Evolutionary conservation across 2,113 vertebrate species (phyloP).

Genomic region (Alosa alosa): DNA sequence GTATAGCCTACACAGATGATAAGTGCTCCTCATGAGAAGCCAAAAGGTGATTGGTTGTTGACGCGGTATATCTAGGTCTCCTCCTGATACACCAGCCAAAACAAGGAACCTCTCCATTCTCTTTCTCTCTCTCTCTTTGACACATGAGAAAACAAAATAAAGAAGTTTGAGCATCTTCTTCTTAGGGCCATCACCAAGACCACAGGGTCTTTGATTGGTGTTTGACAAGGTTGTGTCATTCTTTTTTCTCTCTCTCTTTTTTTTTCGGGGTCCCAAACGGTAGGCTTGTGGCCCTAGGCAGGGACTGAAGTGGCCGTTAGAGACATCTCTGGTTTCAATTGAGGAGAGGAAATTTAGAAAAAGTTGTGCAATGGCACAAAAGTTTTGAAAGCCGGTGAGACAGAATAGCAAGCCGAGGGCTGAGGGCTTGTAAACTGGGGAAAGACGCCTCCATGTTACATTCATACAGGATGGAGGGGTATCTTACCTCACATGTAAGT

Average conservation of each 20-base stretch:
- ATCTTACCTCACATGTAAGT: slow-evolving; percentile 78
- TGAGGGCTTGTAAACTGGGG: slow-evolving; percentile 56
- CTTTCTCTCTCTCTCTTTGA: slow-evolving; percentile 59
- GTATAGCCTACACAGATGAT: background rate
- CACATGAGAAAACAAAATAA: slow-evolving; percentile 54
- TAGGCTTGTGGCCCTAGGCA: slow-evolving; percentile 39
- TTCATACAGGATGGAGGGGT: slow-evolving; percentile 80
- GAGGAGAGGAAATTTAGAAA: slow-evolving; percentile 76
- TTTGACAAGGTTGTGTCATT: background rate
- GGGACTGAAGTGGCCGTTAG: slow-evolving; percentile 32
- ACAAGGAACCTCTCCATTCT: slow-evolving; percentile 65
- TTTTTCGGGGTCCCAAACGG: slow-evolving; percentile 48
- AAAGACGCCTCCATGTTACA: slow-evolving; percentile 76
- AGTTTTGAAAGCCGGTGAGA: slow-evolving; percentile 77
- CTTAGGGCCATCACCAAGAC: background rate
- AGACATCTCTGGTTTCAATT: slow-evolving; percentile 64
- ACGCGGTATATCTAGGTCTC: slow-evolving; percentile 8
- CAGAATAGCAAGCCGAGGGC: slow-evolving; percentile 59
- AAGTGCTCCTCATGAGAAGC: background rate
- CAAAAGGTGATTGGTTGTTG: background rate
- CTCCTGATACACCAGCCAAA: slow-evolving; percentile 66
- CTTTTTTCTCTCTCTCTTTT: background rate
- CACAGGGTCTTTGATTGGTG: too few species aligned
- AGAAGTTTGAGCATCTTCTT: background rate
- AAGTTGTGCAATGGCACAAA: slow-evolving; percentile 78